phyloP scores from a whole-genome alignment of 64 coral and sea anemone genomes.

The Stichodactyla helianthus region DNA sequence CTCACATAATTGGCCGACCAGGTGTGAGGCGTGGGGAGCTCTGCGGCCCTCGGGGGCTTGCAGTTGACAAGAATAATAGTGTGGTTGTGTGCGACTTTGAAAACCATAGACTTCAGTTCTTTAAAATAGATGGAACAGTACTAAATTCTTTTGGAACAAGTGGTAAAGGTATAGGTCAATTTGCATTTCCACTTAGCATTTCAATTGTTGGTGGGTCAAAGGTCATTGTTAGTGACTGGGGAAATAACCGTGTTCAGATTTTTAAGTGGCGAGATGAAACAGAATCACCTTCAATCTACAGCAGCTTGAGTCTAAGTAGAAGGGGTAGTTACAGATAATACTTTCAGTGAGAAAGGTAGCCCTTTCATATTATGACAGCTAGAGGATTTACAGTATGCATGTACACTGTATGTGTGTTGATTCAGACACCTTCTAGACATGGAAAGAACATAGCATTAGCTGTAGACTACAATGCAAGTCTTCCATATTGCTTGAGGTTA shows the following conservation, averaged over 20 bases:
- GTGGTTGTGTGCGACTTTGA: conserved; percentile 94
- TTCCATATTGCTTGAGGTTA: no score
- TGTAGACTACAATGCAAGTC: no score
- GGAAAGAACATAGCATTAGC: no score
- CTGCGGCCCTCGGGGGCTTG: conserved; percentile 66
- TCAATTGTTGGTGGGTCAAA: conserved; percentile 45
- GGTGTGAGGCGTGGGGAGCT: conserved; percentile 65
- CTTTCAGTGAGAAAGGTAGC: background rate
- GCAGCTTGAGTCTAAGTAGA: background rate
- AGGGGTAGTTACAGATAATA: background rate
- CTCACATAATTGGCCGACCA: conserved; percentile 53
- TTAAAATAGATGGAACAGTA: conserved; percentile 64
- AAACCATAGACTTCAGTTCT: conserved; percentile 86
- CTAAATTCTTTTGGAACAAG: conserved; percentile 79
- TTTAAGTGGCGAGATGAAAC: conserved; percentile 60
- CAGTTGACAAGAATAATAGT: conserved; percentile 60
- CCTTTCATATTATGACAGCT: no score
- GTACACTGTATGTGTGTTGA: no score
- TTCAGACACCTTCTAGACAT: no score
- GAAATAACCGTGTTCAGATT: conserved; percentile 79
- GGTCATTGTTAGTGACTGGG: conserved; percentile 89
- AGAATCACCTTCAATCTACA: background rate
- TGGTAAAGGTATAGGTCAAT: conserved; percentile 80
- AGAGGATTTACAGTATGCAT: no score
- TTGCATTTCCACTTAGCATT: conserved; percentile 76